Base-by-base conservation (phyloP, 2,113 vertebrate species). In the Casuarius casuarius region DNA sequence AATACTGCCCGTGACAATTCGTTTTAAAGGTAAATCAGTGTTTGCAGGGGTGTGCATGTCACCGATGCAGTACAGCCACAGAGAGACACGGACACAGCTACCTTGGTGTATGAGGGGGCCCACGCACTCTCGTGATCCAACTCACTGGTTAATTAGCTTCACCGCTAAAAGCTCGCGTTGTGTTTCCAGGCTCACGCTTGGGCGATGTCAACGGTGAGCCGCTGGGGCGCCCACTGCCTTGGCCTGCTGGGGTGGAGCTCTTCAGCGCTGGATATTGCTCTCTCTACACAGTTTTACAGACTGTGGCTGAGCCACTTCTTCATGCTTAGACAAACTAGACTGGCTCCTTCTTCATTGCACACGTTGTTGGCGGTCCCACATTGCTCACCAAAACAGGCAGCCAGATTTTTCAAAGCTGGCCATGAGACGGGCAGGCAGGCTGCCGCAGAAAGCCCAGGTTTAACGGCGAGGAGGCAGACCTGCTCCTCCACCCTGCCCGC, bases 401-500 rank as follows among this genome's bases (percentile, higher is more conserved):
- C 52, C 0, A 0, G 12, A 20, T 54, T 51, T 91, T 73, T 51
- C 83, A 52, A 52, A 74, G 33, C 17, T 28, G 35, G 22, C 35
- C 58, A 12, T 22, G 54, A 59, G 68, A 14, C 31, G 22, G 35
- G 26, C 67, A 84, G 38, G 38, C 42, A 0, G 42, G 38, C 23
- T 35, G 42, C 54, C 58, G 6, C 23, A 42, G 51, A 33, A 46
- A 14, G 20, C 8, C 5, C 38, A 44, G 19, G 44, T 59, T 42
- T 51, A 59, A 15, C 0, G 0, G 44, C 28, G 15, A 40, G 70
- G 42, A 65, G 42, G 15, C 4, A 62, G n/a, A 70, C 21, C 29
- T 0, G 5, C 46, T 74, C 14, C 63, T 52, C 54, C 74, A 59
- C 21, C 25, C 38, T 31, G 33, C 0, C 23, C 16, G 0, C 28